A percentile compares a stretch with the other conserved stretches of the same genome.
Evolutionary conservation across 1,140 invertebrate genomes (phyloP).

Genomic region (Lordiphosa clarofinis): DNA sequence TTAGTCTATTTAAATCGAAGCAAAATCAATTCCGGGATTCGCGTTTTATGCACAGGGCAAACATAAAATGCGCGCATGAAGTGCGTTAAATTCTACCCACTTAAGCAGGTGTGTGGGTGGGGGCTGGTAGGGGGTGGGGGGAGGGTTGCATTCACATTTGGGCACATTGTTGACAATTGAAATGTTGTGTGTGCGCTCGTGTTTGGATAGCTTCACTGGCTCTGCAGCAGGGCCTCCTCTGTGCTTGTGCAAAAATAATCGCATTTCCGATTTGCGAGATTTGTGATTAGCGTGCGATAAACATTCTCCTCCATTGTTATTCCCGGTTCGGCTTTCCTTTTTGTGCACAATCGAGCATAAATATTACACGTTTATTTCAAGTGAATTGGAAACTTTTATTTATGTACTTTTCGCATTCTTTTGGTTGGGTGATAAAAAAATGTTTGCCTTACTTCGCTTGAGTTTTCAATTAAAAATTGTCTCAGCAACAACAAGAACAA

Average conservation of each 20-base stretch:
- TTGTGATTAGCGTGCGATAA: conserved; percentile 73
- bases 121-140: not conserved
- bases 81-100: conserved; percentile 35
- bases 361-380: conserved; percentile 63
- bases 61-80: conserved; percentile 69
- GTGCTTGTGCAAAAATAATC: conserved; percentile 60
- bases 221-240: conserved; percentile 11
- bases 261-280: conserved; percentile 67
- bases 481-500: conserved; percentile 11
- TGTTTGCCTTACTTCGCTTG: conserved; percentile 30
- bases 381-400: conserved; percentile 60
- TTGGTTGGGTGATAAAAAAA: conserved; percentile 33
- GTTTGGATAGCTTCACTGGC: conserved; percentile 17
- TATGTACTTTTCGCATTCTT: conserved; percentile 34
- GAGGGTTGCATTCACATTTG: conserved; percentile 51
- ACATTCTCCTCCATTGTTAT: conserved; percentile 29
- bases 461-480: conserved; percentile 64
- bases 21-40: conserved; percentile 68
- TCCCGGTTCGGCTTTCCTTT: conserved; percentile 2
- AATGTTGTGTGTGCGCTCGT: conserved; percentile 55
- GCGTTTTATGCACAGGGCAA: conserved; percentile 66
- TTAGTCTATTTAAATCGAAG: conserved; percentile 72
- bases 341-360: conserved; percentile 49
- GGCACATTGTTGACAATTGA: conserved; percentile 67
- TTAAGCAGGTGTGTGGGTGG: not conserved